Base-by-base conservation (phyloP, 2,888 invertebrate genomes). In the Choreutis nemorana region DNA sequence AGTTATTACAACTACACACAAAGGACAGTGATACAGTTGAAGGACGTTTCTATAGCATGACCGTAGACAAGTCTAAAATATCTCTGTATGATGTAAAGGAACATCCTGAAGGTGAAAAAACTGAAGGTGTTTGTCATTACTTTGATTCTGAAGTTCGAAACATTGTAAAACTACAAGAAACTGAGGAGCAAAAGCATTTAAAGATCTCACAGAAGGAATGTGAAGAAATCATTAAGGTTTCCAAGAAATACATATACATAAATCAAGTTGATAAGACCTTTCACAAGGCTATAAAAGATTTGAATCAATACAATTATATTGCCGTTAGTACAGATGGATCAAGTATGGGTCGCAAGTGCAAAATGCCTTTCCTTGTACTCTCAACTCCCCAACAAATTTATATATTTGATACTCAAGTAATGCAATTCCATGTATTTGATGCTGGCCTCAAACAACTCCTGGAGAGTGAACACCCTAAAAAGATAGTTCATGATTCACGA, bases 401-500 rank as follows among this genome's bases (percentile, higher is more conserved):
- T 39, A 75, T 80, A 31, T 80, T 80, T 57, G 80, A 80, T 39
- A 70, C 57, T 27, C 70, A 80, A 55, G 73, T 66, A 4, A 70
- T 79, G 66, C 75, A 77, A 36, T 62, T 62, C 40, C 68, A 66
- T 50, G 78, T 68, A 12, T 80, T 80, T 59, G 70, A 75, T 44
- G 65, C 60, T 34, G 83, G 83, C 2, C 47, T 85, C 4, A 71
- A 66, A 38, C 57, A 70, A 24, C 40, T 81, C 3, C 55, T 81
- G 29, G 71, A 78, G 44, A 61, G 63, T 55, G 64, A 64, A 16
- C 48, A 41, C 28, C 70, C 80, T 14, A 70, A 78, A 31, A 83
- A 85, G 61, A 81, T 85, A 39, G 64, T 83, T 15, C 84, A 85
- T 62, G 81, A 85, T 45, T 82, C 81, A 37, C 66, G 84, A 34